Base-by-base conservation (phyloP, 2,797 vertebrate species). In the Oryzias dopingdopingensis region DNA sequence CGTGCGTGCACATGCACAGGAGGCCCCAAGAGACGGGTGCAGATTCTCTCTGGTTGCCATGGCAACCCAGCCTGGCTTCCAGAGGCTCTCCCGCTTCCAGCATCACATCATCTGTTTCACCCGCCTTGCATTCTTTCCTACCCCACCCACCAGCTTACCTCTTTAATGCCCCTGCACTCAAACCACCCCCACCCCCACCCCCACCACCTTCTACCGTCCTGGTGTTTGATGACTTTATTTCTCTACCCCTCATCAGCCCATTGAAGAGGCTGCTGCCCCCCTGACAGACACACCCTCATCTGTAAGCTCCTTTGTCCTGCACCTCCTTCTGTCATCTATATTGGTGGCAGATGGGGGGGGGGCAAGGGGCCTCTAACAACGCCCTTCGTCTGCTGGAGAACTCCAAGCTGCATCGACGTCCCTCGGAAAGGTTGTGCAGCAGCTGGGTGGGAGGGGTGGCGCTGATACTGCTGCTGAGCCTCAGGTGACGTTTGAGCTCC, bases 21-120 rank as follows among this genome's bases (percentile, higher is more conserved):
- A 37, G 32, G 63, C 89, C 83, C 87, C 77, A 84, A 72, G 81
- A 91, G 90, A 91, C 86, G 41, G 82, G 81, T 52, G 88, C 89
- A 91, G 90, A 93, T 91, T 93, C 93, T 92, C 90, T 86, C 77
- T 75, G 88, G 94, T 94, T 95, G 91, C 95, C 93, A 97, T 96
- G 93, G 94, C 76, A 77, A 92, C 83, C 41, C 57, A 82, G 80
- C 84, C 79, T 90, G 32, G 32, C 80, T 87, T 89, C 88, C 74
- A 74, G 57, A 60, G 72, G 56, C 48, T 18, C 72, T 74, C 64
- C 66, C 76, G 58, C 58, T 41, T 52, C 66, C 73, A 62, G 51
- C 65, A 59, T 55, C 70, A 49, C 56, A 70, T 74, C 76, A 42
- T 44, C 63, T 55, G 59, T 45, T 55, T 48, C 29, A 49, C 68